Conservation (phyloP, 2,888 invertebrate species). For the Molorchus minor region DNA sequence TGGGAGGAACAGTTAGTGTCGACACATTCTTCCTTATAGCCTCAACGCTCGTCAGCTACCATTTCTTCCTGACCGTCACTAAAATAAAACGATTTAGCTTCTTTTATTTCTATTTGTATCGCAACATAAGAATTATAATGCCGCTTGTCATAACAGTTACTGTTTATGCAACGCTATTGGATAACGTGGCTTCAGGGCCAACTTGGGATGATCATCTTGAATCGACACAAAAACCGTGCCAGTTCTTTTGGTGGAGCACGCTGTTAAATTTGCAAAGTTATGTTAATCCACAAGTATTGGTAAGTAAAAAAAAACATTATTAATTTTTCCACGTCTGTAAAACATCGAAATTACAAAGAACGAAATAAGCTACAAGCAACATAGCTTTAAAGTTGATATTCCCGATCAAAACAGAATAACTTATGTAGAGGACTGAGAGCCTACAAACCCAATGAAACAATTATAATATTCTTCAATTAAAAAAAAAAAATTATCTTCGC, state of each 20-base stretch:
- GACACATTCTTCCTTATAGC: conserved; percentile 72
- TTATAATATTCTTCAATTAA: no score
- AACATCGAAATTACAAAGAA: no score
- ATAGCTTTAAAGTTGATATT: no score
- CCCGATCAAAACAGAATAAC: no score
- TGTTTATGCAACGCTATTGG: conserved; percentile 59
- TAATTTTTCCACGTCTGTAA: background rate
- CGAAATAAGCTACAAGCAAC: no score
- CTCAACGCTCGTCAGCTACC: conserved; percentile 66
- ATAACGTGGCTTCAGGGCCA: conserved; percentile 63
- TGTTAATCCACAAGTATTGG: conserved; percentile 44
- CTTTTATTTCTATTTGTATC: conserved; percentile 58
- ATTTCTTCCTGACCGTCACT: conserved; percentile 53
- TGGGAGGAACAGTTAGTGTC: conserved; percentile 66
- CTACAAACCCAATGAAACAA: no score
- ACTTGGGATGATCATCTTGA: conserved; percentile 54
- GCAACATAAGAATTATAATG: conserved; percentile 64
- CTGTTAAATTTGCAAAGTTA: conserved; percentile 60
- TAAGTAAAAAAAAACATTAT: no score
- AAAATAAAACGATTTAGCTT: conserved; percentile 56
- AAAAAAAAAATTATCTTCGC: no score
- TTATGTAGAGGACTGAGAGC: no score
- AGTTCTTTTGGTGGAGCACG: conserved; percentile 59
- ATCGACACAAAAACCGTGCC: conserved; percentile 46
- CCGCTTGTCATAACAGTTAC: conserved; percentile 61